phyloP scores from a whole-genome alignment of 2,113 vertebrate species.

The Platanista minor region DNA sequence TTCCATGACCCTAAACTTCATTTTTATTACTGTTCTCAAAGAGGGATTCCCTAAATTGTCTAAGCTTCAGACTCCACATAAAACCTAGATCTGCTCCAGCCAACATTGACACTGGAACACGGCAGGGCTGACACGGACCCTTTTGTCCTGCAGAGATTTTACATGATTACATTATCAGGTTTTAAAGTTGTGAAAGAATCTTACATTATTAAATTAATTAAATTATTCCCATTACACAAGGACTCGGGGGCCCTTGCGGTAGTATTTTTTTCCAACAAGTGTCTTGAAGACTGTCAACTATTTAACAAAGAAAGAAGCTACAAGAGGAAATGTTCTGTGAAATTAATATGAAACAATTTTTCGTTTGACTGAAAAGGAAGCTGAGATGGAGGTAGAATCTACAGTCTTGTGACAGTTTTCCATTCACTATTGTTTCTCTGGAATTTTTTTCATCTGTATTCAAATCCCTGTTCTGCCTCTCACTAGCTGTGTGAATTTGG shows the following conservation, averaged over 20 bases:
- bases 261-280: neutral
- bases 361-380: neutral
- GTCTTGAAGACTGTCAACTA: neutral
- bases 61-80: neutral
- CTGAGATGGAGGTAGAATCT: fast-evolving
- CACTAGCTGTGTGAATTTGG: neutral
- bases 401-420: neutral
- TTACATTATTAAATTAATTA: neutral
- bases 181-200: neutral
- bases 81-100: neutral
- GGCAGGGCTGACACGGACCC: too few relatives aligned
- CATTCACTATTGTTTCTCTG: neutral
- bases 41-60: neutral
- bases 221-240: neutral
- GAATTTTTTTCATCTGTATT: neutral
- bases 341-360: neutral
- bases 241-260: neutral
- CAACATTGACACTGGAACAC: neutral
- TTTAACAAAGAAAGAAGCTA: neutral
- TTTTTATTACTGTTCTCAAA: neutral
- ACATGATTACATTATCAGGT: neutral
- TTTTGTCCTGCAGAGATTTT: neutral
- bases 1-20: neutral
- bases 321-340: neutral
- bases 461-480: neutral